Conservation (phyloP, 2,113 vertebrate genomes). For the Oryzias melastigma region DNA sequence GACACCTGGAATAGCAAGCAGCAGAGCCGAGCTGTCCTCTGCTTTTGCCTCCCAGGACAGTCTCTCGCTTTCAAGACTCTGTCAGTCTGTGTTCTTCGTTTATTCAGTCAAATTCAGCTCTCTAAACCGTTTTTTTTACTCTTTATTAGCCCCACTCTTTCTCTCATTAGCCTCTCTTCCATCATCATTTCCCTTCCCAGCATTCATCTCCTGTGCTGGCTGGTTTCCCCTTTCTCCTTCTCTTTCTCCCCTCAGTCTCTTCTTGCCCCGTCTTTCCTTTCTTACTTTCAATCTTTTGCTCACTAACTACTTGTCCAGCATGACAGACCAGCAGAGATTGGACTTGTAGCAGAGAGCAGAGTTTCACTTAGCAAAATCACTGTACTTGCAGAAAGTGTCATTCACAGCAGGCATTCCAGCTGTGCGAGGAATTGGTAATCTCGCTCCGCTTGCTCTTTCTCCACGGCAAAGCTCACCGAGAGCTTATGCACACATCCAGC, state of each 20-base stretch:
- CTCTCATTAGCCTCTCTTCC: constrained; percentile 18
- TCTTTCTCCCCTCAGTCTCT: constrained; percentile 1
- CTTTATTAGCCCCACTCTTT: constrained; percentile 30
- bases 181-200: constrained; percentile 20
- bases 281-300: constrained; percentile 48
- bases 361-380: constrained; percentile 45
- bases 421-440: constrained; percentile 46
- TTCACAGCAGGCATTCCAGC: constrained; percentile 30
- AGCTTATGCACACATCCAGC: constrained; percentile 10
- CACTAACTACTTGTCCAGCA: constrained; percentile 54
- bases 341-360: constrained; percentile 33
- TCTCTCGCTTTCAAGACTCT: constrained; percentile 28
- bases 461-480: constrained; percentile 22
- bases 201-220: constrained; percentile 21
- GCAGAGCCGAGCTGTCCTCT: constrained; percentile 37
- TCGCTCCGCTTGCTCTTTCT: constrained; percentile 22
- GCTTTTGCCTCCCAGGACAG: constrained; percentile 26
- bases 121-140: constrained; percentile 24
- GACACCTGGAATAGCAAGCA: constrained; percentile 78
- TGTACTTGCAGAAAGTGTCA: constrained; percentile 53
- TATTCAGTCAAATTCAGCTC: constrained; percentile 47
- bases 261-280: constrained; percentile 14
- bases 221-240: constrained; percentile 2
- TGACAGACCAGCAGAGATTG: constrained; percentile 52
- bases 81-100: constrained; percentile 32